Percentiles rank a stretch among this genome's conserved stretches.
phyloP scores from a whole-genome alignment of 1,140 invertebrate genomes.

The Drosophila triauraria region DNA sequence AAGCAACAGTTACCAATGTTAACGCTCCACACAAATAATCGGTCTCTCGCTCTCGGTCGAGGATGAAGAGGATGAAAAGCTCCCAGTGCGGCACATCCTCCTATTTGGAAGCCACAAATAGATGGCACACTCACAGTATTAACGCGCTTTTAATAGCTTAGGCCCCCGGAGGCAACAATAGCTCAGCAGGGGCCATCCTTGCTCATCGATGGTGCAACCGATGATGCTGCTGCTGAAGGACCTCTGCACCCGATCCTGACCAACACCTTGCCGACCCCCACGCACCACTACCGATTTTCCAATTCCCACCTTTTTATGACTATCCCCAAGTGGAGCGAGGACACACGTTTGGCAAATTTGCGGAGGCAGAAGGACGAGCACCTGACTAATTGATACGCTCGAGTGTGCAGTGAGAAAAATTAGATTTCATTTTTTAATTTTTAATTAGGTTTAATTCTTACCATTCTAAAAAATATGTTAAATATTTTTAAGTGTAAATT shows the following conservation, averaged over 20 bases:
- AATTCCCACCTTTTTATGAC: slow-evolving; percentile 16
- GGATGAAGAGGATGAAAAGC: slow-evolving; percentile 16
- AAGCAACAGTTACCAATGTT: slow-evolving; percentile 60
- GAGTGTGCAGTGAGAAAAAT: slow-evolving; percentile 7
- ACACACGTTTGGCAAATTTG: slow-evolving; percentile 59
- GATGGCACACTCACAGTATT: slow-evolving; percentile 38
- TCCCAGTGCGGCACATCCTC: slow-evolving; percentile 13
- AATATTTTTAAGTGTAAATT: no score
- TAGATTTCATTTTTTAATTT: background rate
- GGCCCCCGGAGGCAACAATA: slow-evolving; percentile 3
- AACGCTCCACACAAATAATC: slow-evolving; percentile 13
- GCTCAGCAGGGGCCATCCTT: slow-evolving; percentile 23
- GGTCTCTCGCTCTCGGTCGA: no score
- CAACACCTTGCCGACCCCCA: background rate
- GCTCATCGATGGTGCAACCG: slow-evolving; percentile 28
- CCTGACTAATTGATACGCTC: slow-evolving; percentile 62
- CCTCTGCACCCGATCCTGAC: slow-evolving; percentile 31
- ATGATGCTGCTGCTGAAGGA: slow-evolving; percentile 29
- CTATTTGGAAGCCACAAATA: slow-evolving; percentile 39
- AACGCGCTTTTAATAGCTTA: slow-evolving; percentile 52
- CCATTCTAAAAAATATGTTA: no score
- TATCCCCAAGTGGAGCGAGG: slow-evolving; percentile 36
- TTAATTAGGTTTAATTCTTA: no score
- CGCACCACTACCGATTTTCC: slow-evolving; percentile 7
- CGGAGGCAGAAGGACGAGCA: slow-evolving; percentile 51